Conservation (phyloP, 2,888 invertebrate species). For the Lucinisca nassula region DNA sequence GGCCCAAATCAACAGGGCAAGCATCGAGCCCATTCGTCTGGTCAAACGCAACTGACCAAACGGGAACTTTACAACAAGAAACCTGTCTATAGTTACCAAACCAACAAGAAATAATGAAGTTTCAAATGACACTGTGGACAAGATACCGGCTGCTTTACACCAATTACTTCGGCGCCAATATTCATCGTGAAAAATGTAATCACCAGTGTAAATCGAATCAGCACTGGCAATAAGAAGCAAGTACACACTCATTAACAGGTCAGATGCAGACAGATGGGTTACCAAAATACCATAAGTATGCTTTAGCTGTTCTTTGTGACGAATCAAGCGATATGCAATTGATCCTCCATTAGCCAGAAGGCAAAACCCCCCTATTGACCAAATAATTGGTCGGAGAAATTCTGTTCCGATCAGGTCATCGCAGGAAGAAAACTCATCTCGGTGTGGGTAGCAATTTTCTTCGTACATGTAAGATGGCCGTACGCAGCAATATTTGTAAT, state of each 20-base stretch:
- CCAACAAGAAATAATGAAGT: constrained; percentile 90
- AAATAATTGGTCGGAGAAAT: constrained; percentile 49
- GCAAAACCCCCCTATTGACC: constrained; percentile 60
- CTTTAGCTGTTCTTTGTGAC: background rate
- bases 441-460: background rate
- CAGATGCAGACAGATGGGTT: constrained; percentile 41
- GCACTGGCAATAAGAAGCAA: constrained; percentile 65
- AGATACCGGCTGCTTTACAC: constrained; percentile 74
- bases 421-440: background rate
- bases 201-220: constrained; percentile 67
- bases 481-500: background rate
- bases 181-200: constrained; percentile 70
- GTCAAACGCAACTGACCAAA: constrained; percentile 85
- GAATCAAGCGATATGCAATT: constrained; percentile 12
- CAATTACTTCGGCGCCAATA: constrained; percentile 70
- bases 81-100: constrained; percentile 91
- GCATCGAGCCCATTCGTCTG: constrained; percentile 68
- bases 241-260: constrained; percentile 31
- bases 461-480: background rate
- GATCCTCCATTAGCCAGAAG: constrained; percentile 49
- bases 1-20: constrained; percentile 78
- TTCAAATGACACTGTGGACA: constrained; percentile 89
- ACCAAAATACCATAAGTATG: constrained; percentile 52
- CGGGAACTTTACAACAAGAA: constrained; percentile 90
- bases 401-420: constrained; percentile 64